Conservation (phyloP, 2,888 invertebrate genomes). For the Cyclophora albipunctata region DNA sequence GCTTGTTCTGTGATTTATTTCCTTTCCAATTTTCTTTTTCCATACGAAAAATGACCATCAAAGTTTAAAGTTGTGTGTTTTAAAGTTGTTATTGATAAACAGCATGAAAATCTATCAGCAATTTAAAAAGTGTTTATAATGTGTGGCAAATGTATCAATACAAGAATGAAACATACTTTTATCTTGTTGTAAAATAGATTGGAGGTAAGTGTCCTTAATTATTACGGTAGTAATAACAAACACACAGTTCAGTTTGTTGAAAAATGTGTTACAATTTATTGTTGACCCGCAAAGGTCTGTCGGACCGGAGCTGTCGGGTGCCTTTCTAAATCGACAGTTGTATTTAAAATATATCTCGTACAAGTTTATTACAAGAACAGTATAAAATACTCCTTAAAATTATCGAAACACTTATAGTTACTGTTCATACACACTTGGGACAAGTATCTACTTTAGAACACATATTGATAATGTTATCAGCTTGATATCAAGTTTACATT, state of each 20-base stretch:
- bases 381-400: not conserved
- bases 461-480: slow-evolving; percentile 34
- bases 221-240: no score
- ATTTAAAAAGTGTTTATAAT: slow-evolving; percentile 25
- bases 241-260: not conserved
- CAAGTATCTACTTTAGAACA: no score
- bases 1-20: slow-evolving; percentile 55
- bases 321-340: slow-evolving; percentile 60
- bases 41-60: no score
- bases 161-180: slow-evolving; percentile 67
- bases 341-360: slow-evolving; percentile 24
- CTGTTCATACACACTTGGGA: slow-evolving; percentile 1
- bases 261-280: slow-evolving; percentile 15
- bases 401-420: not conserved
- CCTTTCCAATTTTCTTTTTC: slow-evolving; percentile 27
- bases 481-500: slow-evolving; percentile 20
- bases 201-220: slow-evolving; percentile 53
- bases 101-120: no score
- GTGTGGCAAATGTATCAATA: slow-evolving; percentile 64
- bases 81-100: no score
- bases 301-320: slow-evolving; percentile 29
- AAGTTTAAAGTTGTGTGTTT: no score
- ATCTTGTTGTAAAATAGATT: slow-evolving; percentile 51
- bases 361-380: not conserved
- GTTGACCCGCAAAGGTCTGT: slow-evolving; percentile 29